Evolutionary conservation across 1,140 invertebrate genomes (phyloP).

Genomic region (Solen grandis): DNA sequence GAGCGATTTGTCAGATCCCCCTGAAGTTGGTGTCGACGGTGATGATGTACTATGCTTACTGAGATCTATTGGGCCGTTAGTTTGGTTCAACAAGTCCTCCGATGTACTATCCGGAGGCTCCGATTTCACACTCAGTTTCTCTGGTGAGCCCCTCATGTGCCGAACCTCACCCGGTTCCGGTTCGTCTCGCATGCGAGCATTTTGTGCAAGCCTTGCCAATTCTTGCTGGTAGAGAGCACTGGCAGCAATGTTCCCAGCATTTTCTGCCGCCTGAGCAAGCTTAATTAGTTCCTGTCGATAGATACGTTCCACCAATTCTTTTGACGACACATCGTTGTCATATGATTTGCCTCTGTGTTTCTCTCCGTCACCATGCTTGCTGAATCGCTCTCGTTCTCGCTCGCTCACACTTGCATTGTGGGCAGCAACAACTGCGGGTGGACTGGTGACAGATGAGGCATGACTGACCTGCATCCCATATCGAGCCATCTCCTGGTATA

Average conservation of each 20-base stretch:
- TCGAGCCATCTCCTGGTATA: slow-evolving; percentile 77
- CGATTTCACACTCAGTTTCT: slow-evolving; percentile 63
- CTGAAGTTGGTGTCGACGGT: slow-evolving; percentile 69
- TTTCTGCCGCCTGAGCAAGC: slow-evolving; percentile 85
- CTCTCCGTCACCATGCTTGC: slow-evolving; percentile 45
- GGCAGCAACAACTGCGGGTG: background rate
- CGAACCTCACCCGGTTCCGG: slow-evolving; percentile 61
- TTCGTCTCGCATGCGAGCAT: slow-evolving; percentile 59
- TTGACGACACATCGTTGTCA: slow-evolving; percentile 82
- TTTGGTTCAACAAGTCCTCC: slow-evolving; percentile 58
- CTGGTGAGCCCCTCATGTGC: slow-evolving; percentile 53
- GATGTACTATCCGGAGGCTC: slow-evolving; percentile 73
- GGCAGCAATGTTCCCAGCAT: slow-evolving; percentile 84
- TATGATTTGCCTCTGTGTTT: slow-evolving; percentile 12
- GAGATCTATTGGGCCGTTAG: slow-evolving; percentile 74
- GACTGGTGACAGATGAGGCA: slow-evolving; percentile 20
- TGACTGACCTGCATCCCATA: slow-evolving; percentile 28
- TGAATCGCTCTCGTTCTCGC: slow-evolving; percentile 46
- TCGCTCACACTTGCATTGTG: background rate
- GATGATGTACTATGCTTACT: slow-evolving; percentile 71
- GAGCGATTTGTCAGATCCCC: slow-evolving; percentile 66
- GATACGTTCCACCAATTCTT: slow-evolving; percentile 97
- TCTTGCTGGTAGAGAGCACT: slow-evolving; percentile 86
- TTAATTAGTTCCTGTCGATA: slow-evolving; percentile 98
- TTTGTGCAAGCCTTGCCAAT: slow-evolving; percentile 71